phyloP scores from a whole-genome alignment of 1,140 invertebrate species.

The Pteromalus puparum region DNA sequence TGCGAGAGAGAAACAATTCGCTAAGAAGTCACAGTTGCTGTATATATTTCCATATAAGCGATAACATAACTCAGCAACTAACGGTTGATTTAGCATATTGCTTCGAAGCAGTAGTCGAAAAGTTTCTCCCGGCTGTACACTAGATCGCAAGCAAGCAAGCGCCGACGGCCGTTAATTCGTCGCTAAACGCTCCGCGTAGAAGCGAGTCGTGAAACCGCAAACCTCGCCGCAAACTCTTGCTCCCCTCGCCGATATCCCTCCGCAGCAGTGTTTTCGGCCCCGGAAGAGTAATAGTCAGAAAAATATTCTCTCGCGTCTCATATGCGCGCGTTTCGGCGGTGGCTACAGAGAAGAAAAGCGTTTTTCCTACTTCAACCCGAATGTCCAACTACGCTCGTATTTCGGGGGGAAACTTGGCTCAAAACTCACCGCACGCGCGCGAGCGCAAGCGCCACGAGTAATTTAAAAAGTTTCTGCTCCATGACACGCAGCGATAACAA shows the following conservation, averaged over 20 bases:
- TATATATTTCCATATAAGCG: neutral
- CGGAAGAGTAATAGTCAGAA: neutral
- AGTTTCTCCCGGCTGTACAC: neutral
- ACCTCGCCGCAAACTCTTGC: neutral
- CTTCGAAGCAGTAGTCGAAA: neutral
- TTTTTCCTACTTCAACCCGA: constrained; percentile 41
- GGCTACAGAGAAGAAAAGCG: neutral
- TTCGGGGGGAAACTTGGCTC: constrained; percentile 54
- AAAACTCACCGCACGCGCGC: constrained; percentile 32
- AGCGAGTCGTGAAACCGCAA: too few relatives aligned
- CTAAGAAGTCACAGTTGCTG: neutral
- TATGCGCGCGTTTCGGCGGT: neutral
- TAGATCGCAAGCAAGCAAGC: too few relatives aligned
- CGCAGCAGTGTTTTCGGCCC: neutral
- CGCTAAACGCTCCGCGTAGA: neutral
- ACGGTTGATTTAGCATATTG: constrained; percentile 6
- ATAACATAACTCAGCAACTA: neutral
- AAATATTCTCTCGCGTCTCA: constrained; percentile 15
- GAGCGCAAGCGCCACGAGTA: constrained; percentile 64
- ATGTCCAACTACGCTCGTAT: constrained; percentile 68
- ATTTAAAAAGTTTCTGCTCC: constrained; percentile 75
- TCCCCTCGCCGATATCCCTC: neutral
- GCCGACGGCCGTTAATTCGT: constrained; percentile 7
- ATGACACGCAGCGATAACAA: constrained; percentile 74
- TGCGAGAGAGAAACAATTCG: neutral